Evolutionary conservation across 2,113 vertebrate species (phyloP), one percentile per base, ranked within the genome.

Genomic region (Embiotoca jacksoni): DNA sequence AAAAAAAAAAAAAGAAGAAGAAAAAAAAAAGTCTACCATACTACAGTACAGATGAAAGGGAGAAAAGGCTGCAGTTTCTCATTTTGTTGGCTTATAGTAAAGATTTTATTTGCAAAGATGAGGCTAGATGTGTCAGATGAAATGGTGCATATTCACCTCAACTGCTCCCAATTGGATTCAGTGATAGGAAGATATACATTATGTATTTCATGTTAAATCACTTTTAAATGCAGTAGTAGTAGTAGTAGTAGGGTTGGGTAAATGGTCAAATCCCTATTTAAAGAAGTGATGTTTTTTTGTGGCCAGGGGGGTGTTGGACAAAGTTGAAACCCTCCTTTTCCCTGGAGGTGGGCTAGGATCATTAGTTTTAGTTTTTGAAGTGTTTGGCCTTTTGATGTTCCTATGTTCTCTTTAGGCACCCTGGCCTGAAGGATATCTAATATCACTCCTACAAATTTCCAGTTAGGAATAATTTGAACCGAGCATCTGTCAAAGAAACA

Each of bases 311-410:
- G 72, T 85, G 81, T 83, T 90, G 83, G 91, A 94, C 89, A 87
- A 88, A 87, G 90, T 91, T 91, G 83, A 79, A 89, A 75, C 87
- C 85, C 88, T 91, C 84, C 86, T 84, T 84, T 52, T 92, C 89
- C 93, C 90, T 70, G 75, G 81, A 93, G 93, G 91, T 92, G 83
- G 88, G 79, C 88, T 72, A 73, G 81, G 88, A 93, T 94, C 95
- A 94, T 95, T 95, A 94, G 92, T 92, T 94, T 93, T 90, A 94
- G 88, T 93, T 95, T 94, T 94, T 95, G 94, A 95, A 94, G 95
- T 94, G 92, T 91, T 95, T 92, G 81, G 88, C 88, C 92, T 95
- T 95, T 95, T 95, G 94, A 95, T 95, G 94, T 95, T 91, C 85
- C 88, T 86, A 84, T 86, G 86, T 94, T 94, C 92, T 94, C 93